These are phyloP conservation scores for Enteromius argenteus DNA, from an alignment of 2,797 vertebrate species.

Conservation along the genomic window DNA sequence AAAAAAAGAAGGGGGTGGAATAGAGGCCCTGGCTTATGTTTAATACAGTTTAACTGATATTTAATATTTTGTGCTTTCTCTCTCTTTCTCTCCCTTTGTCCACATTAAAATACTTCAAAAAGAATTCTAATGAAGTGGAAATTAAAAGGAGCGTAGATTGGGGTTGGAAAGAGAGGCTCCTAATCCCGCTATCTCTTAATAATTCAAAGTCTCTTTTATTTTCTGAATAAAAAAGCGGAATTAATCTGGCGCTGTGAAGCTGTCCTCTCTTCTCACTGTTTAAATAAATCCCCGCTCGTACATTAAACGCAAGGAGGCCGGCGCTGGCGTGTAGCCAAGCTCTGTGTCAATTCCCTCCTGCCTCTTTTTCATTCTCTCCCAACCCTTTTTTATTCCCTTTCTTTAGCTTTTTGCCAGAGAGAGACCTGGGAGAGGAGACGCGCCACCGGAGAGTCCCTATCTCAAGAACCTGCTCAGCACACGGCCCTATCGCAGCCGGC, in stretches of 20 bases:
- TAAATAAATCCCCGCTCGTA: slow-evolving; percentile 94
- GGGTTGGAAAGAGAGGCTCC: slow-evolving; percentile 95
- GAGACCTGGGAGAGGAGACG: slow-evolving; percentile 78
- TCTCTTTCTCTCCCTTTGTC: slow-evolving; percentile 97
- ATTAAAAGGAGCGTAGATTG: slow-evolving; percentile 98
- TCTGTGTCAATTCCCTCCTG: slow-evolving; percentile 83
- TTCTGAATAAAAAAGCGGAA: slow-evolving; percentile 97
- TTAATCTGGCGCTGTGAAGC: slow-evolving; percentile 99
- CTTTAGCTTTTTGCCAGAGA: slow-evolving; percentile 79
- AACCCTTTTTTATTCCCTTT: slow-evolving; percentile 70
- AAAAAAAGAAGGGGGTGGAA: slow-evolving; percentile 63
- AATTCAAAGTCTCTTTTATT: slow-evolving; percentile 99
- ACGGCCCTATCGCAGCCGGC: slow-evolving; percentile 77
- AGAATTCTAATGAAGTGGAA: slow-evolving; percentile 99
- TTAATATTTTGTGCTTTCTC: slow-evolving; percentile 99
- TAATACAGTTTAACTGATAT: slow-evolving; percentile 99
- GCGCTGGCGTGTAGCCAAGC: slow-evolving; percentile 84
- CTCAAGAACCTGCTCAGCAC: slow-evolving; percentile 82
- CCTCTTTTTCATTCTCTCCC: slow-evolving; percentile 77
- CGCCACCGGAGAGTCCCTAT: slow-evolving; percentile 82
- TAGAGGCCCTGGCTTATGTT: slow-evolving; percentile 88
- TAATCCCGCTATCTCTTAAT: slow-evolving; percentile 99
- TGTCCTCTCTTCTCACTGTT: slow-evolving; percentile 93
- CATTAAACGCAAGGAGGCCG: slow-evolving; percentile 86
- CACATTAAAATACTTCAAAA: slow-evolving; percentile 99